Base-by-base conservation (phyloP, 2,113 vertebrate genomes). In the Lagenorhynchus albirostris region DNA sequence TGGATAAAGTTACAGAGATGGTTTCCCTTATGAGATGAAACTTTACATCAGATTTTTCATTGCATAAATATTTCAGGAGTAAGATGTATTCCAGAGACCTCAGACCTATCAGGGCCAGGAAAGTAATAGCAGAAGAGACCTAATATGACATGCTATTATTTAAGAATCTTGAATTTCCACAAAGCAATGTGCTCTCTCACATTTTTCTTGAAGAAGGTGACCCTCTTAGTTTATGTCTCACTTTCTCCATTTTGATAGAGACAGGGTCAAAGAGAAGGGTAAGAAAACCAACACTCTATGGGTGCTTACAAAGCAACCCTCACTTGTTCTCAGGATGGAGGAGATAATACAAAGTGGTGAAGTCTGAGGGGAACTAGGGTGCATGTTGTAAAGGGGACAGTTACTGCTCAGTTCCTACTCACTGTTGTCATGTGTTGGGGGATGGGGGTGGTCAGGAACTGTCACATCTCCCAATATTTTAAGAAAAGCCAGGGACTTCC, bases 401-500 rank as follows among this genome's bases (percentile, higher is more conserved):
- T 47, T 63, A 70, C 14, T 3, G 14, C 6, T 47, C 36, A 29
- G 12, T 67, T 44, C 33, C 44, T 65, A 11, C 26, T 73, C 62
- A 2, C 21, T 21, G 13, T 31, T 23, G 25, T 71, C 23, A 14
- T 44, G 18, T 14, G 10, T 55, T n/a, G 20, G 10, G 8, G 20
- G 36, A 53, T 81, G 18, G 7, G 2, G 10, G 50, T 31, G n/a
- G 55, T 83, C 50, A 70, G 65, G 23, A 71, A 68, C 58, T 81
- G 31, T 90, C 82, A 92, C n/a, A 94, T 71, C 53, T 79, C 44
- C 29, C 8, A 6, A 38, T 38, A 50, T 74, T 90, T 80, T 80
- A 91, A 97, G 79, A 89, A 77, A 97, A 83, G 44, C 55, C 79
- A 96, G 92, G 53, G 53, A 53, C 15, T 53, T 53, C 53, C 53